Percentiles rank a stretch among this genome's conserved stretches.
Evolutionary conservation across 2,113 vertebrate species (phyloP).

Genomic region (Mugil cephalus): DNA sequence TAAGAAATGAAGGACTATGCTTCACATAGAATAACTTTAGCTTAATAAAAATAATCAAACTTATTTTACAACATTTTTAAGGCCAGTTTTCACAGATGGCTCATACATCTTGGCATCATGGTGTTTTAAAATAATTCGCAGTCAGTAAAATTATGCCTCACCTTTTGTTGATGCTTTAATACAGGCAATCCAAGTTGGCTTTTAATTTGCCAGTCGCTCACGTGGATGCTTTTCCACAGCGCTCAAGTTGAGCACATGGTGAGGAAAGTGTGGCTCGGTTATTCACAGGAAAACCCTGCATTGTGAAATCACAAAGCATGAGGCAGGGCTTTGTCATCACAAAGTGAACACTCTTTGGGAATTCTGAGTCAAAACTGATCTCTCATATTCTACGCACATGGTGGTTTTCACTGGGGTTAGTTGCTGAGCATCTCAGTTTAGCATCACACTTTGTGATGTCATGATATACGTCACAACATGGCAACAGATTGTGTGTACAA

Average conservation of each 20-base stretch:
- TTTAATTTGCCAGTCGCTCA: background rate
- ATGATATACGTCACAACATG: conserved; percentile 23
- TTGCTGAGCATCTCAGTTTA: background rate
- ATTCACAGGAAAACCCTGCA: background rate
- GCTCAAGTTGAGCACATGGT: background rate
- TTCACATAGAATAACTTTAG: too few species aligned
- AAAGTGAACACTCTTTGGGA: background rate
- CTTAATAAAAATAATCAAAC: too few species aligned
- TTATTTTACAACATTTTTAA: too few species aligned
- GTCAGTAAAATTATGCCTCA: too few species aligned
- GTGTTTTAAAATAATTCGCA: too few species aligned
- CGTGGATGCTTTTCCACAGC: background rate
- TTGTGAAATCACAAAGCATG: too few species aligned
- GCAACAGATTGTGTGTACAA: conserved; percentile 54
- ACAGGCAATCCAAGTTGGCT: background rate
- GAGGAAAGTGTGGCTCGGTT: background rate
- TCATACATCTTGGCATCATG: too few species aligned
- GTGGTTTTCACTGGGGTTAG: background rate
- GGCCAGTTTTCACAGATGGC: too few species aligned
- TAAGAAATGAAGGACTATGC: too few species aligned
- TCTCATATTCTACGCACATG: background rate
- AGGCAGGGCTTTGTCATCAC: background rate
- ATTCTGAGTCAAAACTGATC: background rate
- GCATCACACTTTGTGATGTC: background rate
- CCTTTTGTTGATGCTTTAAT: background rate